Conservation (phyloP, 2,797 vertebrate species). For the Syndactyla subalaris region DNA sequence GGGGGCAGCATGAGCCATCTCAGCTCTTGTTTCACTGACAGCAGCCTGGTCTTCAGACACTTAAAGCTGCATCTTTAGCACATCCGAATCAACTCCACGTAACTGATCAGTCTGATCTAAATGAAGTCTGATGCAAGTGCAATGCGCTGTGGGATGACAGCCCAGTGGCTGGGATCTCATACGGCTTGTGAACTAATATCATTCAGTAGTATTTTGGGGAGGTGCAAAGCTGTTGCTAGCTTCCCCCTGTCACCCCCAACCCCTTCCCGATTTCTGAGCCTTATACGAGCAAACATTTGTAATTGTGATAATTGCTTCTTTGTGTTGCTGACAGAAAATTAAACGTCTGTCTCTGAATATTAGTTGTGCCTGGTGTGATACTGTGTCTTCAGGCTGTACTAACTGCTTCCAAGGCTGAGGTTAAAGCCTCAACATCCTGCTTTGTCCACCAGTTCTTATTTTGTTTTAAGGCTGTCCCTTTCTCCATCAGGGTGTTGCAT, state of each 20-base stretch:
- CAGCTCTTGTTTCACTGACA: neutral
- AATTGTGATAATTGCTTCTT: conserved; percentile 41
- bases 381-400: neutral
- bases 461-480: neutral
- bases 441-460: neutral
- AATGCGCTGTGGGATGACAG: neutral
- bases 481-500: neutral
- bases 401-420: neutral
- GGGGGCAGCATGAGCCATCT: neutral
- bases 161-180: neutral
- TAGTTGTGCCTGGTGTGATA: neutral
- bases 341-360: conserved; percentile 8
- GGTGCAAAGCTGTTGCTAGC: neutral
- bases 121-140: neutral
- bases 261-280: neutral
- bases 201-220: neutral
- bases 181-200: neutral
- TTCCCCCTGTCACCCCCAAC: neutral
- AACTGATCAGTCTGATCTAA: neutral
- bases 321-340: conserved; percentile 54
- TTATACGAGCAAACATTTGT: conserved; percentile 6
- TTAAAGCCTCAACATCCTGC: neutral
- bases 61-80: neutral
- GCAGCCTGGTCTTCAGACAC: neutral
- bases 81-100: neutral